Conservation (phyloP, 2,888 invertebrate genomes). For the Drosophila neonasuta region DNA sequence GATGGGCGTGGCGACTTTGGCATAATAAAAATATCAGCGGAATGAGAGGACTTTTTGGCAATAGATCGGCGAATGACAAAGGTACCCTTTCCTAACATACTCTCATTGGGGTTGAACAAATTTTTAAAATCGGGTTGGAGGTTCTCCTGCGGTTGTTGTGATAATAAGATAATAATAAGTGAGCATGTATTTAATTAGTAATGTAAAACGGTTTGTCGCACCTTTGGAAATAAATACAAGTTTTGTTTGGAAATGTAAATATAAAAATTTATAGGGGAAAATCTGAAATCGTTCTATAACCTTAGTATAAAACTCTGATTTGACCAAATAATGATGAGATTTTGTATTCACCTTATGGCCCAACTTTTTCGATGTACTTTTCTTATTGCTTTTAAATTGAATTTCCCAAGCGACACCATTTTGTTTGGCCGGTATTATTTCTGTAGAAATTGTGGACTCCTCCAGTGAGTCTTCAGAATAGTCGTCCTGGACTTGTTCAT, state of each 20-base stretch:
- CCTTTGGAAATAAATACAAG: too few relatives aligned
- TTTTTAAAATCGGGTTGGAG: slow-evolving; percentile 60
- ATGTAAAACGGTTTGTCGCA: too few relatives aligned
- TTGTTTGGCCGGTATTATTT: slow-evolving; percentile 87
- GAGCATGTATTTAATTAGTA: neutral
- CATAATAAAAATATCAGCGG: slow-evolving; percentile 70
- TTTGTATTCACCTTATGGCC: slow-evolving; percentile 48
- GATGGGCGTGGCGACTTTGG: slow-evolving; percentile 64
- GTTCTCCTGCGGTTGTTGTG: slow-evolving; percentile 40
- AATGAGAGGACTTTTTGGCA: slow-evolving; percentile 71
- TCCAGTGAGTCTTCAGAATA: slow-evolving; percentile 94
- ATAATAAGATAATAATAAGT: neutral
- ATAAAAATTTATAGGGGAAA: too few relatives aligned
- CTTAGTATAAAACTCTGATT: neutral
- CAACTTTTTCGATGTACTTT: slow-evolving; percentile 54
- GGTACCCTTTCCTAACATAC: slow-evolving; percentile 86
- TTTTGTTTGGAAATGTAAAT: too few relatives aligned
- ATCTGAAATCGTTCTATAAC: neutral
- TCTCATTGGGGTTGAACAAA: slow-evolving; percentile 65
- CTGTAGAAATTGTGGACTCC: slow-evolving; percentile 83
- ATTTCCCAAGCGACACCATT: slow-evolving; percentile 95
- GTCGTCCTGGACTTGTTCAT: slow-evolving; percentile 83
- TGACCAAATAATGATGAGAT: neutral
- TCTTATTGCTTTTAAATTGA: slow-evolving; percentile 85
- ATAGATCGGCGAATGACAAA: slow-evolving; percentile 86